Conservation (phyloP, 2,797 vertebrate genomes). For the Lerista edwardsae region DNA sequence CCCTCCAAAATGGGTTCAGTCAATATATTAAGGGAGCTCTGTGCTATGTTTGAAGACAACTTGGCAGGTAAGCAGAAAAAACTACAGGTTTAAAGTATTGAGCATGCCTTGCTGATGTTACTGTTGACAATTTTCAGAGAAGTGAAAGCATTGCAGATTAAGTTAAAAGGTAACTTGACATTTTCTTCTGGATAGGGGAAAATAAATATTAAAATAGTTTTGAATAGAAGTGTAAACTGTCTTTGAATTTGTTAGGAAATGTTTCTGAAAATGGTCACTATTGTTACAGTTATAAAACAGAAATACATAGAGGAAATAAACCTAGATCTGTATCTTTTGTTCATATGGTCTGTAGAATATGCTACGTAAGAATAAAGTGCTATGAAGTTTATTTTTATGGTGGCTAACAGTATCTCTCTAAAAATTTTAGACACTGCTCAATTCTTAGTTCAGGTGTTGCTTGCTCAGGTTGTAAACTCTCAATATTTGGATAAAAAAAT, state of each 20-base stretch:
- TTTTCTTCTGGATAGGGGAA: background rate
- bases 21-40: fast-evolving
- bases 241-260: background rate
- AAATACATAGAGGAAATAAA: background rate
- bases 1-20: background rate
- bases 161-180: background rate
- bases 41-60: background rate
- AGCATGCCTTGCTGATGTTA: background rate
- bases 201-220: background rate
- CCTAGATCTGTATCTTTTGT: background rate
- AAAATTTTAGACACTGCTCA: slow-evolving; percentile 39
- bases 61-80: background rate
- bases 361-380: background rate
- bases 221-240: background rate
- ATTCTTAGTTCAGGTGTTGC: slow-evolving; percentile 4
- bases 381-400: slow-evolving; percentile 29
- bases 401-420: slow-evolving; percentile 28
- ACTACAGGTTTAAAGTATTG: background rate
- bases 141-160: fast-evolving
- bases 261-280: background rate
- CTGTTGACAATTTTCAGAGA: fast-evolving
- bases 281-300: slow-evolving; percentile 22
- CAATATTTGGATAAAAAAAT: slow-evolving; percentile 37
- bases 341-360: background rate
- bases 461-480: slow-evolving; percentile 28